Base-by-base conservation (phyloP, 2,888 invertebrate species). In the Salpingus planirostris region DNA sequence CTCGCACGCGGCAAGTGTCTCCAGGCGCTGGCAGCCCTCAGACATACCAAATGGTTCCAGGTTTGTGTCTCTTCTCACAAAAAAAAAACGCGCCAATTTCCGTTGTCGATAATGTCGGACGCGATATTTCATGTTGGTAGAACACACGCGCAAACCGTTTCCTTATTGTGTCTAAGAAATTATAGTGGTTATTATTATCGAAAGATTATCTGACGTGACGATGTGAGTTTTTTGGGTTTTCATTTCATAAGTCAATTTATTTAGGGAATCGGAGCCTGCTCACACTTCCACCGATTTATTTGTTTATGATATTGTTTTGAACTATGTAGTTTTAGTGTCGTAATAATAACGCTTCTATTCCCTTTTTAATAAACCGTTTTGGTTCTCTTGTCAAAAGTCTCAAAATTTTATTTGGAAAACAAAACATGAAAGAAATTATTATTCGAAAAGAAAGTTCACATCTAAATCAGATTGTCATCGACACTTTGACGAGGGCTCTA, bases 41-140 rank as follows among this genome's bases (percentile, higher is more conserved):
- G 98, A 77, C 96, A 95, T 83, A 92, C 96, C 78, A 98, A 98
- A 80, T 98, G 97, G 96, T 98, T 97, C 86, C 96, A 97, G 91
- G 93, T 93, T 76, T 80, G 69, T 72, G 70, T 69, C 57, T 59
- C 66, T 66, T 58, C 60, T 59, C 60, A 60, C 60, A 59, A 8
- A 18, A 6, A 18, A 18, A 18, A 18, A 18, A 40, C 40, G 36
- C 40, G 33, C 15, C n/a, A n/a, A n/a, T n/a, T n/a, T n/a, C n/a
- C n/a, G n/a, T n/a, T n/a, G n/a, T n/a, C n/a, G n/a, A n/a, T n/a
- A n/a, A n/a, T n/a, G n/a, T n/a, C n/a, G n/a, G n/a, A n/a, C n/a
- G n/a, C n/a, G n/a, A n/a, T n/a, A n/a, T n/a, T n/a, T n/a, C n/a
- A n/a, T n/a, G n/a, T n/a, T n/a, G n/a, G n/a, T n/a, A n/a, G n/a